phyloP scores from a whole-genome alignment of 2,113 vertebrate species.

The Notothenia coriiceps region DNA sequence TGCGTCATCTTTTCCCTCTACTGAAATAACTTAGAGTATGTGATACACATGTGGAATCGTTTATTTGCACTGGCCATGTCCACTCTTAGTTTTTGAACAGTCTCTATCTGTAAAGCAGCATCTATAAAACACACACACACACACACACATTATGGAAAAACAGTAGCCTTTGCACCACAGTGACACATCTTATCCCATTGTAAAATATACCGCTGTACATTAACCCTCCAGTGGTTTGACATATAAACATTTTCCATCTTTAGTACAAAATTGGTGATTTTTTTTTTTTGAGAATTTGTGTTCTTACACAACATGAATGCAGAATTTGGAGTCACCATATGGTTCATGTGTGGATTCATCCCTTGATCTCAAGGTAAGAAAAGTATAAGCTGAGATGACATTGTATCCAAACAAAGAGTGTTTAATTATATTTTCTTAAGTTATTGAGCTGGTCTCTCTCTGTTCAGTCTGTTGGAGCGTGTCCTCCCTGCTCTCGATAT shows the following conservation, averaged over 20 bases:
- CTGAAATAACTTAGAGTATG: conserved; percentile 3
- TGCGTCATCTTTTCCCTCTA: neutral
- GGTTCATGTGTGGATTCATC: neutral
- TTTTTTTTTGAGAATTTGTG: neutral
- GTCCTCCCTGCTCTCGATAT: conserved; percentile 85
- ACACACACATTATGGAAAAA: conserved; percentile 22
- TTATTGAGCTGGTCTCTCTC: conserved; percentile 43
- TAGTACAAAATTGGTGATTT: conserved; percentile 25
- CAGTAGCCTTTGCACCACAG: conserved; percentile 8
- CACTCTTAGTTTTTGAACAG: neutral
- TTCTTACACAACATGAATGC: neutral
- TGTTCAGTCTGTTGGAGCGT: conserved; percentile 85
- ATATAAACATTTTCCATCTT: conserved; percentile 4
- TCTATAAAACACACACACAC: conserved; percentile 12
- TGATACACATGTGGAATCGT: neutral
- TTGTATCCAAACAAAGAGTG: neutral
- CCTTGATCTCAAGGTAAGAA: conserved; percentile 1
- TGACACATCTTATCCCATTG: neutral
- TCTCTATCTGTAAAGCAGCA: neutral
- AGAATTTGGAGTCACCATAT: neutral
- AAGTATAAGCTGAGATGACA: neutral
- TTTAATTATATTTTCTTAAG: neutral
- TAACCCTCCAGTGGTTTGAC: conserved; percentile 1
- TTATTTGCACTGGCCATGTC: conserved; percentile 23
- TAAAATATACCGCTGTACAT: conserved; percentile 35